phyloP scores from a whole-genome alignment of 53 echinoderm and acorn worm genomes.

The Zoroaster sp. region DNA sequence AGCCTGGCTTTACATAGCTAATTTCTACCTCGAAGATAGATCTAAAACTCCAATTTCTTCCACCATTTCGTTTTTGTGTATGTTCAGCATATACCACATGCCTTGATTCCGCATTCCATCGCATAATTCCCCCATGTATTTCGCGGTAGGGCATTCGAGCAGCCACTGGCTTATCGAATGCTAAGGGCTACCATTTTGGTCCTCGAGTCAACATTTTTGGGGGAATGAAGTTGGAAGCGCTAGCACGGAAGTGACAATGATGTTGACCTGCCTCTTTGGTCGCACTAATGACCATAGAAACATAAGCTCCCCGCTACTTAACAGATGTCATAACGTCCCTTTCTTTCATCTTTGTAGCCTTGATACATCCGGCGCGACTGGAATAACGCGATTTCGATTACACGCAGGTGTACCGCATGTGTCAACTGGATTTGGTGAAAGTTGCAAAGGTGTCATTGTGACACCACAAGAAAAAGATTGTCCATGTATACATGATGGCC shows the following conservation, averaged over 20 bases:
- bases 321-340: background rate
- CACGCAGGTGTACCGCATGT: slow-evolving; percentile 12
- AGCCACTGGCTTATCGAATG: background rate
- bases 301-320: background rate
- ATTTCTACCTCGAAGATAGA: background rate
- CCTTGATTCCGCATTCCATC: background rate
- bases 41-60: no score
- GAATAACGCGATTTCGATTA: no score
- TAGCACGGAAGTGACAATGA: background rate
- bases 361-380: slow-evolving; percentile 2
- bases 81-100: background rate
- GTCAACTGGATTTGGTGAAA: background rate
- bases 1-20: background rate
- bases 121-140: background rate
- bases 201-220: background rate
- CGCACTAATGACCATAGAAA: background rate
- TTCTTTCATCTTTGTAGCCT: background rate
- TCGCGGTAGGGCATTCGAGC: background rate
- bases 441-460: background rate
- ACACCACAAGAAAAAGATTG: slow-evolving; percentile 5
- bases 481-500: slow-evolving; percentile 38
- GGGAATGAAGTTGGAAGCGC: background rate
- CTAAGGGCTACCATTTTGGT: background rate
- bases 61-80: no score
- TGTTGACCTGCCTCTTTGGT: slow-evolving; percentile 6